Conservation (phyloP, 2,888 invertebrate genomes). For the Conchocele bisecta region DNA sequence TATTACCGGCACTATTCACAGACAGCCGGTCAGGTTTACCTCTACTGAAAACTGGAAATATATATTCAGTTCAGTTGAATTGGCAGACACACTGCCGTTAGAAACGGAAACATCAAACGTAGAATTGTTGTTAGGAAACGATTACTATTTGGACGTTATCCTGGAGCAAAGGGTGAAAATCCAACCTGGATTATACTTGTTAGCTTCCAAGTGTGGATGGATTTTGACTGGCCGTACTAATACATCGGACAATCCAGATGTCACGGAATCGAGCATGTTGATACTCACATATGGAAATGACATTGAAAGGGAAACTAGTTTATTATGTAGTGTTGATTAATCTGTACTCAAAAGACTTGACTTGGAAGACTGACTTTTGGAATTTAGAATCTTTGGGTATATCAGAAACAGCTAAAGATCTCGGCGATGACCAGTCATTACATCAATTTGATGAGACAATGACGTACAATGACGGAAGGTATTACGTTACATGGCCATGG, state of each 20-base stretch:
- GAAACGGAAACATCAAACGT: neutral
- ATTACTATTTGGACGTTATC: constrained; percentile 1
- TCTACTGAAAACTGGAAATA: neutral
- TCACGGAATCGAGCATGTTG: neutral
- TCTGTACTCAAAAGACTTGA: neutral
- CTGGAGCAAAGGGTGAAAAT: constrained; percentile 1
- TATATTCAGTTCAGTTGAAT: neutral
- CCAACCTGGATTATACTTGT: neutral
- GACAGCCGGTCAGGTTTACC: neutral
- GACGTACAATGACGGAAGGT: neutral
- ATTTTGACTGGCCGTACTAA: constrained; percentile 6
- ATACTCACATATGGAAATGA: neutral
- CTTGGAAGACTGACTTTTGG: constrained; percentile 16
- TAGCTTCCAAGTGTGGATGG: constrained; percentile 3
- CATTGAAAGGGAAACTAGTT: neutral
- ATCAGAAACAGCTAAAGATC: neutral
- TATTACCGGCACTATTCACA: neutral
- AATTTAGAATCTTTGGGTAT: constrained; percentile 27
- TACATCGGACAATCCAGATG: too few species aligned
- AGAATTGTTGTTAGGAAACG: neutral
- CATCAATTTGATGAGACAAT: constrained; percentile 13
- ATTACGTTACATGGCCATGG: constrained; percentile 17
- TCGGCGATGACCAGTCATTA: neutral
- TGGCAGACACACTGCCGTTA: neutral
- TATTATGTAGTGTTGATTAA: neutral